Evolutionary conservation across 2,888 invertebrate species (phyloP).

Genomic region (Periphyllus acericola): DNA sequence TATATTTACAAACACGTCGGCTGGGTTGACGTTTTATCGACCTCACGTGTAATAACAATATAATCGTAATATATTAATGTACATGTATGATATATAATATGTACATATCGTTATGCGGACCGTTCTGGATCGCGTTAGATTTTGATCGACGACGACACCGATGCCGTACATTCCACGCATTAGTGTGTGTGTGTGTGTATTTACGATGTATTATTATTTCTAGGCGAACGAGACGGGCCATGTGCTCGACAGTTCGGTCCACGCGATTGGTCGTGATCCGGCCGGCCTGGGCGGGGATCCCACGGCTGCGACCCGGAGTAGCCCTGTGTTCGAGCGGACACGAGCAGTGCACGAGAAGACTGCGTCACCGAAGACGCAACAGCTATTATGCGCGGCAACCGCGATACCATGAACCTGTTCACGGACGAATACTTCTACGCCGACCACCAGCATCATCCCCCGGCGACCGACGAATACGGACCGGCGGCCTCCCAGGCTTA

Average conservation of each 20-base stretch:
- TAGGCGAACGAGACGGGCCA: conserved; percentile 13
- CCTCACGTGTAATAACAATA: too few species aligned
- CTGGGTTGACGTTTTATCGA: background rate
- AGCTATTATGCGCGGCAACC: background rate
- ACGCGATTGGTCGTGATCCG: conserved; percentile 20
- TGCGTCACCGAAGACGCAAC: background rate
- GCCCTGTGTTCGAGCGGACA: background rate
- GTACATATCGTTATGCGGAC: too few species aligned
- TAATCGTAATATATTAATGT: too few species aligned
- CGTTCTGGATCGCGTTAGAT: too few species aligned
- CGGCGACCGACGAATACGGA: background rate
- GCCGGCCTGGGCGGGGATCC: conserved; percentile 15
- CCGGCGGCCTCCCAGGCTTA: background rate
- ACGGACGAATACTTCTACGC: conserved; percentile 37
- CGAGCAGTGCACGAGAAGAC: conserved; percentile 11
- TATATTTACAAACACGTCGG: background rate
- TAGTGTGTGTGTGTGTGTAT: too few species aligned
- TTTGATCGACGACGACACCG: too few species aligned
- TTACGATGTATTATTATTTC: background rate
- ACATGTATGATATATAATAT: too few species aligned
- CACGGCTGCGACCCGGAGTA: conserved; percentile 1
- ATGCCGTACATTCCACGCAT: too few species aligned
- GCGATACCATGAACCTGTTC: conserved; percentile 32
- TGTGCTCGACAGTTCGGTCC: conserved; percentile 16
- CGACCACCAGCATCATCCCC: background rate